Evolutionary conservation across 2,888 invertebrate genomes (phyloP).

Genomic region (Epinotia ramella): DNA sequence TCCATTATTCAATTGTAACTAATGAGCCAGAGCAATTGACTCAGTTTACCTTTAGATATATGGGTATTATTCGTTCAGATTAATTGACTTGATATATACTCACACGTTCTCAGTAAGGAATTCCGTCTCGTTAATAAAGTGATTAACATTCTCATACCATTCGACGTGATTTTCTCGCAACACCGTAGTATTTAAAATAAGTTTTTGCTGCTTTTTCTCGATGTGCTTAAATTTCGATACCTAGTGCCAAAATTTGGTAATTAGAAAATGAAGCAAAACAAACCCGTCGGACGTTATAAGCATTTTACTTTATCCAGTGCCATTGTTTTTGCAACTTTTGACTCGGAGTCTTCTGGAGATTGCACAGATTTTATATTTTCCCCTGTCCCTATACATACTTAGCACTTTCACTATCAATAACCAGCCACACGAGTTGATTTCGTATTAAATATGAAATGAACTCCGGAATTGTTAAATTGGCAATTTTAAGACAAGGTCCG

Average conservation of each 20-base stretch:
- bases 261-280: background rate
- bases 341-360: background rate
- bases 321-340: background rate
- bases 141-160: conserved; percentile 36
- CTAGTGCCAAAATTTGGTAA: background rate
- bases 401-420: conserved; percentile 1
- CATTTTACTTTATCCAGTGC: too few species aligned
- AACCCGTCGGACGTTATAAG: too few species aligned
- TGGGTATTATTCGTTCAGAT: conserved; percentile 37
- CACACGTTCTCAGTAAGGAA: conserved; percentile 31
- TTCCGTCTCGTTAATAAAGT: conserved; percentile 35
- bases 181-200: background rate
- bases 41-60: conserved; percentile 48
- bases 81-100: conserved; percentile 41
- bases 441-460: background rate
- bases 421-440: background rate
- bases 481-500: background rate
- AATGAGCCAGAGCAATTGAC: conserved; percentile 51
- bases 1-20: conserved; percentile 70
- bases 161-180: conserved; percentile 22
- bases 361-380: background rate
- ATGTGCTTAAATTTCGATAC: background rate
- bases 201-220: background rate
- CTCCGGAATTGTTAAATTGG: background rate
- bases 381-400: background rate